A percentile compares a stretch with the other conserved stretches of the same genome.
Conservation (phyloP, 2,888 invertebrate genomes). For the Charanyca ferruginea region DNA sequence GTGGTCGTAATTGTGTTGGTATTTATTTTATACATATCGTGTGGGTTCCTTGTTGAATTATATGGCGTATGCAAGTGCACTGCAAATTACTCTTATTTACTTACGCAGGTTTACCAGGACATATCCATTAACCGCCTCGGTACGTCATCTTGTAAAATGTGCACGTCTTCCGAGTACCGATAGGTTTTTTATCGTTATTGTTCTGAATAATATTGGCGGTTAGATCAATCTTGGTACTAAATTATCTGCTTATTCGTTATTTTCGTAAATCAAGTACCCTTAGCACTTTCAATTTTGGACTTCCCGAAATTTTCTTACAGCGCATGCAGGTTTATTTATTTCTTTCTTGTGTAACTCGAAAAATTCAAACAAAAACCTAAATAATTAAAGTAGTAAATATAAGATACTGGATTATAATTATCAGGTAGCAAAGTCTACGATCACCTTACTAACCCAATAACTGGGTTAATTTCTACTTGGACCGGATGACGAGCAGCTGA, state of each 20-base stretch:
- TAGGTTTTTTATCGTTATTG: not conserved
- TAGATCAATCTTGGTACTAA: not conserved
- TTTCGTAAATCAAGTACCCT: not conserved
- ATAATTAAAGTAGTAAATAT: not conserved
- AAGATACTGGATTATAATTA: not conserved
- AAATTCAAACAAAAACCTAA: not conserved
- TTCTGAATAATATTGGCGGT: not conserved
- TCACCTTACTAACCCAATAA: slow-evolving; percentile 23
- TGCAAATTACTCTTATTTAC: slow-evolving; percentile 77
- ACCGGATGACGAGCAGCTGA: slow-evolving; percentile 51
- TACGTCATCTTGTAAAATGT: slow-evolving; percentile 38
- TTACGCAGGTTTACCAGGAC: slow-evolving; percentile 63
- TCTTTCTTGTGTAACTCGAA: too few relatives aligned
- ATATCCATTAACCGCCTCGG: slow-evolving; percentile 64
- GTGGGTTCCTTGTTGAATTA: slow-evolving; percentile 73
- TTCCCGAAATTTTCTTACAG: too few relatives aligned
- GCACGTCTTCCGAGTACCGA: slow-evolving; percentile 15
- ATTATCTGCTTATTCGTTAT: not conserved
- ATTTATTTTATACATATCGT: slow-evolving; percentile 64
- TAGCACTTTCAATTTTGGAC: not conserved
- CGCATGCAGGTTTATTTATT: too few relatives aligned
- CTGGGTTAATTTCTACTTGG: slow-evolving; percentile 19
- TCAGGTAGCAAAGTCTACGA: not conserved
- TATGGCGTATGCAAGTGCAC: slow-evolving; percentile 70
- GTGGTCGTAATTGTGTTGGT: slow-evolving; percentile 69